Conservation (phyloP, 1,140 invertebrate genomes). For the Papilio glaucus region DNA sequence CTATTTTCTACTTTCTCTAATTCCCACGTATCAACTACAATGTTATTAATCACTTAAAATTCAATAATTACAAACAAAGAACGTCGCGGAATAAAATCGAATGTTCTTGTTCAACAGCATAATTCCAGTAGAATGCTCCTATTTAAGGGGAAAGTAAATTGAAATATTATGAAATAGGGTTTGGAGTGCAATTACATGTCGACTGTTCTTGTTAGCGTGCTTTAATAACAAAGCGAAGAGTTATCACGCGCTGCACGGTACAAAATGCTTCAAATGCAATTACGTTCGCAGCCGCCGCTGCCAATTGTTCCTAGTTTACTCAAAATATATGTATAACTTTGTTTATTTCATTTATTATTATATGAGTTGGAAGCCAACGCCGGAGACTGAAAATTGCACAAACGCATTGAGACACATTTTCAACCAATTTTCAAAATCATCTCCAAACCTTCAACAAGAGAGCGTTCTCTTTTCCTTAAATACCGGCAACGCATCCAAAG, state of each 20-base stretch:
- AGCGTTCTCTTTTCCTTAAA: too few species aligned
- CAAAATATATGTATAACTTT: background rate
- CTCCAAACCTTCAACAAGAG: too few species aligned
- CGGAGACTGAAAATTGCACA: too few species aligned
- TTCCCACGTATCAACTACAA: too few species aligned
- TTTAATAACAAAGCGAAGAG: slow-evolving; percentile 30
- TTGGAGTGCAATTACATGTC: slow-evolving; percentile 27
- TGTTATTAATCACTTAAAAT: too few species aligned
- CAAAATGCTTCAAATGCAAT: slow-evolving; percentile 33
- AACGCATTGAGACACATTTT: too few species aligned
- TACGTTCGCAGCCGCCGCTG: slow-evolving; percentile 15
- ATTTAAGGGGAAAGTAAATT: slow-evolving; percentile 23
- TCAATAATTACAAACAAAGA: background rate
- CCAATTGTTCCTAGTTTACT: slow-evolving; percentile 6
- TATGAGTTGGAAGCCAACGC: too few species aligned
- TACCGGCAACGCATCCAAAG: too few species aligned
- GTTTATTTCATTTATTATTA: background rate
- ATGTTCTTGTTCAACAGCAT: background rate
- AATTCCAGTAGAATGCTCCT: slow-evolving; percentile 6
- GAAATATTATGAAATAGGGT: slow-evolving; percentile 32
- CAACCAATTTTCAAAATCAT: too few species aligned
- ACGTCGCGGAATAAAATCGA: background rate
- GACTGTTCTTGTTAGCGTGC: slow-evolving; percentile 24
- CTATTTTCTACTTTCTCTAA: too few species aligned
- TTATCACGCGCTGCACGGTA: slow-evolving; percentile 15